A percentile compares a stretch with the other conserved stretches of the same genome.
Conservation (phyloP, 2,113 vertebrate genomes). For the Mustelus asterias region DNA sequence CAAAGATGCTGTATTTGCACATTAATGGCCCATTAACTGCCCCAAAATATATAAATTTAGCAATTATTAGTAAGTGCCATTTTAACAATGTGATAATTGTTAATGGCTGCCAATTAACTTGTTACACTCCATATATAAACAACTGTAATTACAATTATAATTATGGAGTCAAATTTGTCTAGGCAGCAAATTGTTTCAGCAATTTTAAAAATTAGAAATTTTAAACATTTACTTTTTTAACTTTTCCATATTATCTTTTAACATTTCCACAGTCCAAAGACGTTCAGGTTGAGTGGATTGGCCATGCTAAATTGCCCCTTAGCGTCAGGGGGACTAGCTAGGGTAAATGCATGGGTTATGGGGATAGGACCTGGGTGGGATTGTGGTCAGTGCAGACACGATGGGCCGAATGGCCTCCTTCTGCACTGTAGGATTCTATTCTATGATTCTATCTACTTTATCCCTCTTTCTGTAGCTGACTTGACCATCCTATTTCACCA, state of each 20-base stretch:
- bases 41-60: neutral
- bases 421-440: neutral
- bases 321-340: too few species aligned
- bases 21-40: neutral
- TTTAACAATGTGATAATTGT: neutral
- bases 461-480: neutral
- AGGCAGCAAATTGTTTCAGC: neutral
- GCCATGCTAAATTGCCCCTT: too few species aligned
- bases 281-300: too few species aligned
- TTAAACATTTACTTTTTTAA: neutral
- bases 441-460: neutral
- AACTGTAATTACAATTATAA: neutral
- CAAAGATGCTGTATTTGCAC: neutral
- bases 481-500: neutral
- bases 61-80: neutral
- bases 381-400: too few species aligned
- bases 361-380: too few species aligned
- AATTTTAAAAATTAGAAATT: neutral
- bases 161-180: neutral
- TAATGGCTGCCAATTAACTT: neutral
- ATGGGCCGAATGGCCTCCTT: too few species aligned
- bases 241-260: neutral
- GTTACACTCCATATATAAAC: neutral
- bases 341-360: too few species aligned
- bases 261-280: too few species aligned